Percentiles rank a stretch among this genome's conserved stretches.
Conservation (phyloP, 2,888 invertebrate genomes). For the Linyphia triangularis region DNA sequence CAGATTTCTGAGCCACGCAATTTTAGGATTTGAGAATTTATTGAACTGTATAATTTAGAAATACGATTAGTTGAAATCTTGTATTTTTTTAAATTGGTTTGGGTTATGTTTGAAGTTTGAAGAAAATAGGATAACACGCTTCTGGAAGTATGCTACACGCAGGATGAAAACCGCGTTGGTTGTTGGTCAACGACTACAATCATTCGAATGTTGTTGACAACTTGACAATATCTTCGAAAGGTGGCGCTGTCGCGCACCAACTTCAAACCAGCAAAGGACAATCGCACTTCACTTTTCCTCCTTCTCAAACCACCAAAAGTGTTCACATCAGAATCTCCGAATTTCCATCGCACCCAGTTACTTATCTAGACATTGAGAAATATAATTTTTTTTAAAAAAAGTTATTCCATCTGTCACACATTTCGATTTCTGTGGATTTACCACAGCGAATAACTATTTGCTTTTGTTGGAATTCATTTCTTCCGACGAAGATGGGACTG, state of each 20-base stretch:
- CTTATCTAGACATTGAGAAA: neutral
- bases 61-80: too few species aligned
- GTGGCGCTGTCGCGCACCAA: conserved; percentile 51
- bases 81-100: too few species aligned
- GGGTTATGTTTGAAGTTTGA: too few species aligned
- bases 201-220: too few species aligned
- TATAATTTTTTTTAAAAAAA: neutral
- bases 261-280: conserved; percentile 45
- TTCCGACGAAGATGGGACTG: conserved; percentile 10
- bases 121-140: too few species aligned
- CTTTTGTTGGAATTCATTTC: neutral
- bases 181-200: too few species aligned
- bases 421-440: neutral
- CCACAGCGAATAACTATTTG: neutral
- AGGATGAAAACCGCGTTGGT: too few species aligned
- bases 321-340: neutral
- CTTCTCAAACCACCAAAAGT: conserved; percentile 33
- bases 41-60: too few species aligned
- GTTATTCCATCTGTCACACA: neutral
- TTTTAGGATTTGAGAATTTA: too few species aligned
- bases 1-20: too few species aligned
- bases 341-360: neutral
- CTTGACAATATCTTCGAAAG: conserved; percentile 23
- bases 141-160: too few species aligned
- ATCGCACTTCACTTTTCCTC: conserved; percentile 3